A percentile compares a stretch with the other conserved stretches of the same genome.
Conservation (phyloP, 2,888 invertebrate species). For the Gymnoscelis rufifasciata region DNA sequence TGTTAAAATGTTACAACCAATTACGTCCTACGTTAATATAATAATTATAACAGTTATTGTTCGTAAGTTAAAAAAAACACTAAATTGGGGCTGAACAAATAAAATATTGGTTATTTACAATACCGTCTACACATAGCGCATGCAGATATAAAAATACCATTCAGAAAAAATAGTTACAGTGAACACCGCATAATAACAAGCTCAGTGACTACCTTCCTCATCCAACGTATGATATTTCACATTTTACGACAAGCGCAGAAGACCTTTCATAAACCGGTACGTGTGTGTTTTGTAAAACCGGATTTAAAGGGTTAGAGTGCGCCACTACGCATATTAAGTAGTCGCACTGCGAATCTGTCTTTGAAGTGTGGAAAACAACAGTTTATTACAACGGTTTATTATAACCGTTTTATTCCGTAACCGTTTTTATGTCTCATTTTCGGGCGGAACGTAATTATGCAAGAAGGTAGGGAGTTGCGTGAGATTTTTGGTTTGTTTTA, state of each 20-base stretch:
- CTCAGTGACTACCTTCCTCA: slow-evolving; percentile 17
- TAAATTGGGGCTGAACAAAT: no score
- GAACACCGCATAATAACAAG: slow-evolving; percentile 3
- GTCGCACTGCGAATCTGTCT: slow-evolving; percentile 27
- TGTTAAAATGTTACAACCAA: no score
- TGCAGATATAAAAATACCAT: no score
- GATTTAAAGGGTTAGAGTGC: slow-evolving; percentile 30
- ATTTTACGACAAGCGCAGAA: slow-evolving; percentile 29
- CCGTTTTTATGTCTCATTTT: slow-evolving; percentile 61
- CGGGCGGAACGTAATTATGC: slow-evolving; percentile 61
- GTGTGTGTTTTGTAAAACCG: slow-evolving; percentile 32
- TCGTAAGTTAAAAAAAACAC: no score
- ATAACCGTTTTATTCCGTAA: slow-evolving; percentile 41
- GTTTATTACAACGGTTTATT: slow-evolving; percentile 39
- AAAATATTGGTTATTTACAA: no score
- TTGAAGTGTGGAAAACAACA: slow-evolving; percentile 35
- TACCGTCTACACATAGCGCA: no score
- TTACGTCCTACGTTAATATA: no score
- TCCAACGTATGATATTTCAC: slow-evolving; percentile 27
- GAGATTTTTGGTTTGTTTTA: slow-evolving; percentile 66
- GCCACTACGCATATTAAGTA: slow-evolving; percentile 40
- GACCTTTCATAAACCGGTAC: slow-evolving; percentile 32
- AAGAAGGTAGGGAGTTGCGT: slow-evolving; percentile 41
- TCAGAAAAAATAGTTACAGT: no score
- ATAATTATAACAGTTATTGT: no score